Percentiles rank a stretch among this genome's conserved stretches.
Conservation (phyloP, 2,113 vertebrate species). For the Erythrocercus mccallii region DNA sequence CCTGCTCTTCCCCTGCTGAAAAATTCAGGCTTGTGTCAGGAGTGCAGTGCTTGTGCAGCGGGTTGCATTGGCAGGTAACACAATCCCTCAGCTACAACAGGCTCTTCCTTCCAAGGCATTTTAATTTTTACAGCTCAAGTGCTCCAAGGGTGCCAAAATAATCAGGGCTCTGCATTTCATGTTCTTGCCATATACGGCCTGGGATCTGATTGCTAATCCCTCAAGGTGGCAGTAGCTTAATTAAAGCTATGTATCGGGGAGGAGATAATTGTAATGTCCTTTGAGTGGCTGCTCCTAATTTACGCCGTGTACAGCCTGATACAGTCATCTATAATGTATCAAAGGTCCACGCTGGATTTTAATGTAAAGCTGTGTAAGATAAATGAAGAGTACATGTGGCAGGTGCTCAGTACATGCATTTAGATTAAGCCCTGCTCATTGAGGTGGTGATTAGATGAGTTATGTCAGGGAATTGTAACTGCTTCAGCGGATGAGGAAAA, state of each 20-base stretch:
- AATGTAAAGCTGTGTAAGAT: neutral
- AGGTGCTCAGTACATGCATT: conserved; percentile 48
- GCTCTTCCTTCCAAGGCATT: conserved; percentile 33
- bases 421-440: conserved; percentile 46
- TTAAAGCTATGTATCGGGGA: conserved; percentile 15
- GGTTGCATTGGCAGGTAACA: conserved; percentile 9
- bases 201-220: conserved; percentile 40
- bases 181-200: neutral
- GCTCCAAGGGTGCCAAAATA: conserved; percentile 25
- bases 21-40: neutral
- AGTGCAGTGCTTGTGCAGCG: neutral
- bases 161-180: conserved; percentile 50
- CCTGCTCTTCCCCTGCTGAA: neutral
- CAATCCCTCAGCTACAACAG: neutral
- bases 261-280: conserved; percentile 54
- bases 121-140: conserved; percentile 27
- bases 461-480: conserved; percentile 40
- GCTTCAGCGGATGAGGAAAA: conserved; percentile 34
- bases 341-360: conserved; percentile 19
- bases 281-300: conserved; percentile 35
- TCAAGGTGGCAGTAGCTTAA: conserved; percentile 59
- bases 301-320: neutral
- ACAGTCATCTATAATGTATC: conserved; percentile 52
- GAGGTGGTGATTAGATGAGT: conserved; percentile 57
- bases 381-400: neutral